Evolutionary conservation across 1,140 invertebrate genomes (phyloP).

Genomic region (Leptinotarsa defecta): DNA sequence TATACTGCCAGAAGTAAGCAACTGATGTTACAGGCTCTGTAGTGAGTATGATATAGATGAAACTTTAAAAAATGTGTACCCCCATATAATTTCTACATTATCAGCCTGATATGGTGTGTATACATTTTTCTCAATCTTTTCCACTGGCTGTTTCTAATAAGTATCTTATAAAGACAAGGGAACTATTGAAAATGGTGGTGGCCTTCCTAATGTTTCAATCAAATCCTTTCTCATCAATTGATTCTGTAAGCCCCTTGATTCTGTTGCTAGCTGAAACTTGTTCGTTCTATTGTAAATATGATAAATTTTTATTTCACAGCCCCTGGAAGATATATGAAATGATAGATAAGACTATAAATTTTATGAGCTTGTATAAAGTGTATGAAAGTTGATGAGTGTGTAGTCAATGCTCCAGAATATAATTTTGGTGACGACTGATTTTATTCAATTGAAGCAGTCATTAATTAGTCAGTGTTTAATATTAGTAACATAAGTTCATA

Average conservation of each 20-base stretch:
- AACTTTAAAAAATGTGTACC: constrained; percentile 38
- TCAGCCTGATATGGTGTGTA: constrained; percentile 10
- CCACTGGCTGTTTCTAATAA: constrained; percentile 49
- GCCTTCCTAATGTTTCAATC: constrained; percentile 43
- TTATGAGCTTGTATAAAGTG: constrained; percentile 54
- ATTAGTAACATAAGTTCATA: constrained; percentile 37
- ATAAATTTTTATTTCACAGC: constrained; percentile 45
- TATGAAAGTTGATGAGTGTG: constrained; percentile 50
- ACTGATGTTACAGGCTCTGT: constrained; percentile 10
- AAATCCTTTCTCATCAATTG: constrained; percentile 32
- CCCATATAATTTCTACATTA: constrained; percentile 11
- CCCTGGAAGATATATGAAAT: constrained; percentile 53
- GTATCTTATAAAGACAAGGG: constrained; percentile 48
- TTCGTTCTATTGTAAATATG: constrained; percentile 47
- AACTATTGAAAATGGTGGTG: constrained; percentile 52
- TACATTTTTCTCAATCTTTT: constrained; percentile 53
- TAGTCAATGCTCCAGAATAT: constrained; percentile 45
- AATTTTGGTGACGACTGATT: constrained; percentile 55
- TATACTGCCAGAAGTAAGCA: constrained; percentile 43
- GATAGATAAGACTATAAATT: constrained; percentile 39
- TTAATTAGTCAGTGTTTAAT: constrained; percentile 51
- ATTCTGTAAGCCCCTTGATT: constrained; percentile 43
- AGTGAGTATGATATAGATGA: constrained; percentile 17
- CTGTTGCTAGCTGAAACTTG: constrained; percentile 33
- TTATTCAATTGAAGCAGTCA: constrained; percentile 49